A percentile compares a stretch with the other conserved stretches of the same genome.
Conservation (phyloP, 2,888 invertebrate genomes). For the Operophtera brumata region DNA sequence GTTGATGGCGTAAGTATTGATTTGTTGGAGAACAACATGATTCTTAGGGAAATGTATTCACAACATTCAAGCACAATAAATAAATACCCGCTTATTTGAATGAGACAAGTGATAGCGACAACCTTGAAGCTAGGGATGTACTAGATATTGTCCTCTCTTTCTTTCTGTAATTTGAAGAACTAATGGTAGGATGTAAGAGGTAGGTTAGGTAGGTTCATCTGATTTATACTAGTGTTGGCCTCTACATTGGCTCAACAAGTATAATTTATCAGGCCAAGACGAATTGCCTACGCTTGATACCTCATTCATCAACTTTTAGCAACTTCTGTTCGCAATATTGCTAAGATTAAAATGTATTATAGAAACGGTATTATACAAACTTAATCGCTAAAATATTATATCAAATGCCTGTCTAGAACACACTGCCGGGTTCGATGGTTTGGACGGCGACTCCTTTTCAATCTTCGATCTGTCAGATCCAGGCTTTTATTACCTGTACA, state of each 20-base stretch:
- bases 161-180: no score
- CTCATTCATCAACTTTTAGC: not conserved
- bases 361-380: not conserved
- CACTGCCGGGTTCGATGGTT: constrained; percentile 21
- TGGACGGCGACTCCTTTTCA: constrained; percentile 30
- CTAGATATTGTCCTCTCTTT: no score
- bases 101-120: not conserved
- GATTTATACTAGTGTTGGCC: no score
- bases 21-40: constrained; percentile 7
- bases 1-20: constrained; percentile 20
- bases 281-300: not conserved
- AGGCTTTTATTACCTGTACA: constrained; percentile 33
- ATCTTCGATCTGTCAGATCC: constrained; percentile 34
- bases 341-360: constrained; percentile 2
- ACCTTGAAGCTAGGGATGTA: not conserved
- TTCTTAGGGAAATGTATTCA: not conserved
- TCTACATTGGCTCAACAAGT: not conserved
- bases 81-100: not conserved
- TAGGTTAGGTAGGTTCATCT: no score
- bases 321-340: not conserved
- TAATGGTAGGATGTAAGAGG: no score
- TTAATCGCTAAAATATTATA: not conserved
- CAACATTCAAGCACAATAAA: not conserved
- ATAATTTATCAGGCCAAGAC: constrained; percentile 3
- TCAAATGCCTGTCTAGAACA: constrained; percentile 12